Conservation (phyloP, 1,140 invertebrate species). For the Ectropis grisescens region DNA sequence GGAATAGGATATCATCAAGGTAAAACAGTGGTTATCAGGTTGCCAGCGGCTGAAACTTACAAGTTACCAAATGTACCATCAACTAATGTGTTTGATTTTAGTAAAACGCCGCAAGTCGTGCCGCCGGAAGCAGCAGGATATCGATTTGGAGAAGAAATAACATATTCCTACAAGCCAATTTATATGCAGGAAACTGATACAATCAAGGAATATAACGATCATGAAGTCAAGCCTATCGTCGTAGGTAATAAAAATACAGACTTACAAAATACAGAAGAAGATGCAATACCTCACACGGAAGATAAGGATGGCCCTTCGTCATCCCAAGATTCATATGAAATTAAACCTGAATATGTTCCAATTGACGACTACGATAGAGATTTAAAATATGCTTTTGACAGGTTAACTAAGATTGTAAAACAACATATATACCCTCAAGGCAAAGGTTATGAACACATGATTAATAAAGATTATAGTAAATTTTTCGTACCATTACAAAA, state of each 20-base stretch:
- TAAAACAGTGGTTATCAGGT: conserved; percentile 56
- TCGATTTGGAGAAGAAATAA: conserved; percentile 32
- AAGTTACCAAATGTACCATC: conserved; percentile 29
- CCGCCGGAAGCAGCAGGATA: conserved; percentile 24
- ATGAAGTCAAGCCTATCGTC: too few species aligned
- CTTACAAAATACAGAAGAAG: too few species aligned
- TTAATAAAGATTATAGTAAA: conserved; percentile 10
- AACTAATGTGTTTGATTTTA: conserved; percentile 57
- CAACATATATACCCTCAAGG: conserved; percentile 17
- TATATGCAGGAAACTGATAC: too few species aligned
- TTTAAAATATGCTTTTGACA: conserved; percentile 19
- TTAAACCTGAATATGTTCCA: neutral
- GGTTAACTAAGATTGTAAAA: conserved; percentile 21
- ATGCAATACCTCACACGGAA: too few species aligned
- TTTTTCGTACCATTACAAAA: conserved; percentile 5
- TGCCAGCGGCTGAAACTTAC: conserved; percentile 35
- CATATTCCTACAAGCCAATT: conserved; percentile 6
- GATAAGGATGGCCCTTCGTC: too few species aligned
- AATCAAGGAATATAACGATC: too few species aligned
- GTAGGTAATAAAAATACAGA: too few species aligned
- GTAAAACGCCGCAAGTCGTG: conserved; percentile 44
- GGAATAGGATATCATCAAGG: conserved; percentile 62
- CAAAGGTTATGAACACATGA: conserved; percentile 11
- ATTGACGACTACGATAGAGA: conserved; percentile 7
- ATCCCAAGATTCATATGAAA: neutral